phyloP scores from a whole-genome alignment of 2,888 invertebrate genomes.

The Xylota segnis region DNA sequence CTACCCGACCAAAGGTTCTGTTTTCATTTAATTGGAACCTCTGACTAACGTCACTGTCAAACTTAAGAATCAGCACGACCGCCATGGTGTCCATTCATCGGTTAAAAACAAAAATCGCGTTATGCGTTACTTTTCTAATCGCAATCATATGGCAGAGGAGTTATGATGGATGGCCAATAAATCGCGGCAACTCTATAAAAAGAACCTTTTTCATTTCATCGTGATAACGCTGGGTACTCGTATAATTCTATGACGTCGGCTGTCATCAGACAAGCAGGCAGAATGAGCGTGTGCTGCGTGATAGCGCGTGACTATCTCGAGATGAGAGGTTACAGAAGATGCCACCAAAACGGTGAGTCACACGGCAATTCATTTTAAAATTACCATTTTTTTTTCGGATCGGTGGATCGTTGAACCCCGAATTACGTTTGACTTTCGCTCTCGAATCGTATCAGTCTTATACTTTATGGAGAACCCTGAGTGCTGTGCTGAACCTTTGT shows the following conservation, averaged over 20 bases:
- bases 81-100: slow-evolving; percentile 6
- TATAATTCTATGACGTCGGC: too few relatives aligned
- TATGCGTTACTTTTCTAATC: slow-evolving; percentile 18
- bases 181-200: slow-evolving; percentile 38
- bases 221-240: slow-evolving; percentile 28
- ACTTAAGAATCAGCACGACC: slow-evolving; percentile 3
- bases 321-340: neutral
- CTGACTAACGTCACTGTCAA: slow-evolving; percentile 17
- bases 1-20: neutral
- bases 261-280: neutral
- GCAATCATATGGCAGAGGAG: slow-evolving; percentile 9
- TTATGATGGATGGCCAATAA: slow-evolving; percentile 30
- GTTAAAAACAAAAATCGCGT: slow-evolving; percentile 43
- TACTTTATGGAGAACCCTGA: neutral
- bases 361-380: neutral
- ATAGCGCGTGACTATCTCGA: neutral
- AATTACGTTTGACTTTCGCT: slow-evolving; percentile 24
- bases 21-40: neutral
- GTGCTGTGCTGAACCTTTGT: slow-evolving; percentile 2
- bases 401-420: slow-evolving; percentile 12
- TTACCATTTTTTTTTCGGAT: neutral
- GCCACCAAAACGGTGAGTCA: slow-evolving; percentile 5
- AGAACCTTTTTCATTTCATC: slow-evolving; percentile 24
- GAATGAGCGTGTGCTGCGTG: too few relatives aligned
- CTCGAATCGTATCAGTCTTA: neutral